These are phyloP conservation scores for Chamaetylas fuelleborni DNA, from an alignment of 2,113 vertebrate genomes.

Conservation along the genomic window DNA sequence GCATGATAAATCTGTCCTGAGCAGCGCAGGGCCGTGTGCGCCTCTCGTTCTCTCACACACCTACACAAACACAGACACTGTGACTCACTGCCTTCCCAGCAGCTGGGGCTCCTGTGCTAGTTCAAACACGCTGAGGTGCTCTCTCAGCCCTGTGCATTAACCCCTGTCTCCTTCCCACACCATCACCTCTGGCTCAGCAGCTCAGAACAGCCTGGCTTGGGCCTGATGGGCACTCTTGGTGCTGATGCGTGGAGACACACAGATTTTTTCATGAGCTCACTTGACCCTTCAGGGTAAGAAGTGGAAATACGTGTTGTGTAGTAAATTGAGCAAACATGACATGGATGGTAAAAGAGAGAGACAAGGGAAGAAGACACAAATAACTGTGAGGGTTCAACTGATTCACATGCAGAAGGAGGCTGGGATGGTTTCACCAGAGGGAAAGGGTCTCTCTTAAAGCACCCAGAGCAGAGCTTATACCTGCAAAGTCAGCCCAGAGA, in stretches of 20 bases:
- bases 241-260: slow-evolving; percentile 49
- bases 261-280: slow-evolving; percentile 42
- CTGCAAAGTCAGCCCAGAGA: neutral
- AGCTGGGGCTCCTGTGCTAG: slow-evolving; percentile 12
- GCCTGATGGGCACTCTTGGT: slow-evolving; percentile 42
- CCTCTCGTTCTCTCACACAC: neutral
- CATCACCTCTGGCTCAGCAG: slow-evolving; percentile 11
- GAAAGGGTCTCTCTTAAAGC: neutral
- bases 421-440: neutral
- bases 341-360: slow-evolving; percentile 5
- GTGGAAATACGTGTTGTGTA: slow-evolving; percentile 58
- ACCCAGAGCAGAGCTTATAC: neutral
- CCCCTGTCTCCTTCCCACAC: slow-evolving; percentile 54
- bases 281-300: slow-evolving; percentile 66
- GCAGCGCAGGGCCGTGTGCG: neutral
- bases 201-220: neutral
- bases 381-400: neutral
- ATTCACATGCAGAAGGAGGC: neutral
- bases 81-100: slow-evolving; percentile 61
- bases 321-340: slow-evolving; percentile 68
- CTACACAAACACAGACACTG: slow-evolving; percentile 1
- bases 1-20: neutral
- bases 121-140: slow-evolving; percentile 41
- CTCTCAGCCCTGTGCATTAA: slow-evolving; percentile 54
- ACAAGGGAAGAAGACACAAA: slow-evolving; percentile 15